These are phyloP conservation scores for Mayetiola destructor DNA, from an alignment of 2,888 invertebrate genomes.

Conservation along the genomic window DNA sequence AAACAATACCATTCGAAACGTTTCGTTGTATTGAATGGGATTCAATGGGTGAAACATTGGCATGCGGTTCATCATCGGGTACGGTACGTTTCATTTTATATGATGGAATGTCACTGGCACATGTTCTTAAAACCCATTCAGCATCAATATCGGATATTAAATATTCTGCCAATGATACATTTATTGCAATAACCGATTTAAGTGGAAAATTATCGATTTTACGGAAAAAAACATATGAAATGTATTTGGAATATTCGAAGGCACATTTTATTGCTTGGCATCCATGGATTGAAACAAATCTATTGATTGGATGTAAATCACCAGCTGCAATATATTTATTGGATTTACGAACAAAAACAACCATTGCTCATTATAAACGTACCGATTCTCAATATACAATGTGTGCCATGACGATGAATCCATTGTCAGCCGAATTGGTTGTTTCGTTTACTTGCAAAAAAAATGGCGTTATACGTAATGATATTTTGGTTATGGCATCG, in stretches of 20 bases:
- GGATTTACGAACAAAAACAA: conserved; percentile 26
- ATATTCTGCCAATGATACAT: conserved; percentile 28
- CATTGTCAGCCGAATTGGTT: conserved; percentile 34
- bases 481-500: conserved; percentile 31
- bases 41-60: background rate
- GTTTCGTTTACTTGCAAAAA: conserved; percentile 28
- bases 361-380: conserved; percentile 29
- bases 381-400: conserved; percentile 25
- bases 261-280: conserved; percentile 33
- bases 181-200: conserved; percentile 27
- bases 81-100: background rate
- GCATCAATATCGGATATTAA: conserved; percentile 24
- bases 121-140: background rate
- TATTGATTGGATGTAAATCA: conserved; percentile 30
- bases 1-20: background rate
- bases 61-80: conserved; percentile 15
- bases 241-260: conserved; percentile 15
- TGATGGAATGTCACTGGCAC: background rate
- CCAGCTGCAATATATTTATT: conserved; percentile 29
- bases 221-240: conserved; percentile 20
- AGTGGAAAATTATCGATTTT: conserved; percentile 25
- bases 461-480: conserved; percentile 18
- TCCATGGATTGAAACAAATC: conserved; percentile 35
- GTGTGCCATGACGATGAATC: conserved; percentile 32
- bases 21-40: conserved; percentile 9